phyloP scores from a whole-genome alignment of 2,888 invertebrate genomes.

The Sinopyrophorus schimmeli region DNA sequence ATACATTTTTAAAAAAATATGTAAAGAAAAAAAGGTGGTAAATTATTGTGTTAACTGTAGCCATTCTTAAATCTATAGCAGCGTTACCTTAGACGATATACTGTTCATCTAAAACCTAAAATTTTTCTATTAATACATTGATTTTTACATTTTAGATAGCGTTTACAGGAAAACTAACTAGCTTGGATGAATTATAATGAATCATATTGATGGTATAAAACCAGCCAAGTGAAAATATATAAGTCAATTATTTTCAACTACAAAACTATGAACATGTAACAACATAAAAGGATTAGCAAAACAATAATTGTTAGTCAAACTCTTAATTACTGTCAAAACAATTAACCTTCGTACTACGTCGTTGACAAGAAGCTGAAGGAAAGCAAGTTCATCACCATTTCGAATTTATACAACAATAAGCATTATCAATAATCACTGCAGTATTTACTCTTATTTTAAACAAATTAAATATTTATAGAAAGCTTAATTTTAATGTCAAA shows the following conservation, averaged over 20 bases:
- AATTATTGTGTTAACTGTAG: background rate
- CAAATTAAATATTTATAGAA: no score
- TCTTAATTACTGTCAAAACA: conserved; percentile 20
- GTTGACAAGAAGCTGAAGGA: no score
- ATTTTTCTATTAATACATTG: no score
- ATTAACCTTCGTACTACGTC: conserved; percentile 31
- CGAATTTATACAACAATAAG: no score
- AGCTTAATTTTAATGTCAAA: no score
- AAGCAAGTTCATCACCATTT: no score
- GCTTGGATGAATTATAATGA: no score
- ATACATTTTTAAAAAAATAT: conserved; percentile 12
- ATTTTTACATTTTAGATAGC: no score
- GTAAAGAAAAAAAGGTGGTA: background rate
- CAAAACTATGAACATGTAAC: background rate
- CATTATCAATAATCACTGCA: no score
- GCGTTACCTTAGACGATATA: background rate
- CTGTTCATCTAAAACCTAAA: conserved; percentile 2
- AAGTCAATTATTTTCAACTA: background rate
- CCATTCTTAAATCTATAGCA: conserved; percentile 8
- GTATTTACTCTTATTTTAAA: no score
- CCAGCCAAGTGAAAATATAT: background rate
- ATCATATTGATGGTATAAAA: background rate
- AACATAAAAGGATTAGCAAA: background rate
- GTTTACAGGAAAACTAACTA: no score
- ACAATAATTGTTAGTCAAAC: background rate